Percentiles rank a stretch among this genome's conserved stretches.
These are phyloP conservation scores for Chaetophractus vellerosus DNA, from an alignment of 2,797 vertebrate genomes.

Conservation along the genomic window DNA sequence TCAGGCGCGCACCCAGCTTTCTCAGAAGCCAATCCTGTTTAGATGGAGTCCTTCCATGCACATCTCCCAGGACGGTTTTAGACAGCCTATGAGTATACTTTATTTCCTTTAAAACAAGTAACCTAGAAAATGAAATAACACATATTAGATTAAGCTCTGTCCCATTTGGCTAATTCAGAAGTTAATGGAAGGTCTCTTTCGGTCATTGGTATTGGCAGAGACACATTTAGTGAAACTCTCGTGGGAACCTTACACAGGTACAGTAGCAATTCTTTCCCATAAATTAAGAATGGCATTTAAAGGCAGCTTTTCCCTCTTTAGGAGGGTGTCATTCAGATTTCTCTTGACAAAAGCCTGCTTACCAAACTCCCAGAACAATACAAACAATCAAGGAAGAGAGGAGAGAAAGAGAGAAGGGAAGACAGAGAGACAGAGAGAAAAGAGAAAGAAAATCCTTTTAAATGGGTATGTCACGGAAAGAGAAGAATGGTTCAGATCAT, in stretches of 20 bases:
- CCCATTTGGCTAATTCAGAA: conserved; percentile 87
- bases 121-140: conserved; percentile 87
- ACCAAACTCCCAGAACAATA: not conserved
- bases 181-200: conserved; percentile 87
- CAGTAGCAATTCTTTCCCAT: conserved; percentile 77
- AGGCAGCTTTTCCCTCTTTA: conserved; percentile 66
- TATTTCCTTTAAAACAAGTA: conserved; percentile 88
- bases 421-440: too few species aligned
- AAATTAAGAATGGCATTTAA: conserved; percentile 81
- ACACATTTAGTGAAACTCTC: conserved; percentile 82
- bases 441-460: not conserved
- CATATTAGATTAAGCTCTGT: conserved; percentile 86
- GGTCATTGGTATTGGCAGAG: conserved; percentile 85
- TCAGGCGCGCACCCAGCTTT: conserved; percentile 79
- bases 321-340: conserved; percentile 41
- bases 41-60: conserved; percentile 81
- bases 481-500: not conserved
- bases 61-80: conserved; percentile 82
- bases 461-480: not conserved
- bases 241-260: conserved; percentile 76
- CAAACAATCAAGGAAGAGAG: not conserved
- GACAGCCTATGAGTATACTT: conserved; percentile 83
- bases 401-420: not conserved
- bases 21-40: conserved; percentile 75
- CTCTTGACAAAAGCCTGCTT: conserved; percentile 62